phyloP scores from a whole-genome alignment of 2,888 invertebrate genomes.

The Dorcus parallelipipedus region DNA sequence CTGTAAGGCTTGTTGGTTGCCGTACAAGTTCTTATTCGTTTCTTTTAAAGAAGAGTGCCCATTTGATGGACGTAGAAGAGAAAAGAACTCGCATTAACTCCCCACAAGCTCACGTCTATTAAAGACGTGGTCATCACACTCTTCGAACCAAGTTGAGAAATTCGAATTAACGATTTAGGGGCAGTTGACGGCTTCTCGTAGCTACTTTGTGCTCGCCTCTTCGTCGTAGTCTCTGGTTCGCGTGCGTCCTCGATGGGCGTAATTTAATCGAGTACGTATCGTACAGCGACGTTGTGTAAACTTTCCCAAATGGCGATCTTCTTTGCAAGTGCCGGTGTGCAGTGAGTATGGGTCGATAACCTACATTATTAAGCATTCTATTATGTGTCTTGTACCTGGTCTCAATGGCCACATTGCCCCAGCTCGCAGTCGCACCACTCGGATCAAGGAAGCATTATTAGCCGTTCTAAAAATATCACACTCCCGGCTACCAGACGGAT shows the following conservation, averaged over 20 bases:
- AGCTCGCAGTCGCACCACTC: conserved; percentile 24
- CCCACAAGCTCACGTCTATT: not conserved
- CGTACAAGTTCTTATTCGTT: no score
- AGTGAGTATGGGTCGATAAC: conserved; percentile 45
- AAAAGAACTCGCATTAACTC: not conserved
- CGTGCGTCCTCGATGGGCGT: conserved; percentile 10
- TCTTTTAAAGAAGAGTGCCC: no score
- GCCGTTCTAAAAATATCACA: conserved; percentile 46
- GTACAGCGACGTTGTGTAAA: conserved; percentile 10
- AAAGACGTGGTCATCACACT: no score
- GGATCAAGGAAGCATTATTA: conserved; percentile 42
- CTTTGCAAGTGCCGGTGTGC: conserved; percentile 22
- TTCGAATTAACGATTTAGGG: not conserved
- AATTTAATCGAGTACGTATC: conserved; percentile 11
- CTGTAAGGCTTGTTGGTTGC: no score
- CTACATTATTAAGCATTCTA: conserved; percentile 50
- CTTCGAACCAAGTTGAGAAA: not conserved
- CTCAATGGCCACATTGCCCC: conserved; percentile 36
- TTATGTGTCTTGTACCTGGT: conserved; percentile 44
- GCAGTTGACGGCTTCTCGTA: not conserved
- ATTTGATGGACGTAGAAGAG: no score
- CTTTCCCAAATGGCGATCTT: conserved; percentile 24
- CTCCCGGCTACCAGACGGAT: conserved; percentile 20
- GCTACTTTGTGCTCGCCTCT: conserved; percentile 1
- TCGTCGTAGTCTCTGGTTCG: conserved; percentile 4